Percentiles rank a stretch among this genome's conserved stretches.
Evolutionary conservation across 2,797 vertebrate genomes (phyloP).

Genomic region (Apodemus agrarius): DNA sequence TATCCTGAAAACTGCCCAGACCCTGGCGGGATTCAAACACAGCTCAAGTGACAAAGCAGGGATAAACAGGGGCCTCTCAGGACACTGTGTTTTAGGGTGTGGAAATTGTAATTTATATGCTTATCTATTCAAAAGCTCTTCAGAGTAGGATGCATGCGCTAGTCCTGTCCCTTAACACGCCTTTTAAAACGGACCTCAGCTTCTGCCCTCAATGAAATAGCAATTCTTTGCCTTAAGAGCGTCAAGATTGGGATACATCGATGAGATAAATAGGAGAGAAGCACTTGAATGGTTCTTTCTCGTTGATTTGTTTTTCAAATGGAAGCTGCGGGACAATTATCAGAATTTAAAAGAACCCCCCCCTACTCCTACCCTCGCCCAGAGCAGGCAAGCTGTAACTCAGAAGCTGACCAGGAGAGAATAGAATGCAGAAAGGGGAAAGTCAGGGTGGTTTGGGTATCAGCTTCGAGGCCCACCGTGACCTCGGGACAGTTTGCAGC

Average conservation of each 20-base stretch:
- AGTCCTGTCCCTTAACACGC: background rate
- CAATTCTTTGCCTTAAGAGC: background rate
- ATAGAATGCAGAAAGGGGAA: background rate
- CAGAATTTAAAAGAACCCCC: background rate
- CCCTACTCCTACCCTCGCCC: no score
- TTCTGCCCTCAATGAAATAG: background rate
- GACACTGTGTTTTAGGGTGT: background rate
- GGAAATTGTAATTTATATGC: background rate
- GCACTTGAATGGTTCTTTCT: background rate
- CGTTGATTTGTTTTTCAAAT: background rate
- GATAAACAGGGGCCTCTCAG: background rate
- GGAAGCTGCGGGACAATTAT: background rate
- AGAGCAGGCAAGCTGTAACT: background rate
- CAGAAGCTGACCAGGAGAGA: background rate
- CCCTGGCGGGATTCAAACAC: background rate
- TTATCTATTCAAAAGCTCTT: slow-evolving; percentile 31
- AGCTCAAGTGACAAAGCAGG: background rate
- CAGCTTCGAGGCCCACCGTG: background rate
- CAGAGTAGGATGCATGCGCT: background rate
- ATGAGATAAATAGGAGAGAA: background rate
- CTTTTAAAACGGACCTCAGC: slow-evolving; percentile 19
- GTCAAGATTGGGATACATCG: background rate
- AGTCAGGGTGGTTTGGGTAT: background rate
- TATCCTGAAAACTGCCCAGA: background rate
- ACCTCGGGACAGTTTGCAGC: background rate